A percentile compares a stretch with the other conserved stretches of the same genome.
Conservation (phyloP, 2,113 vertebrate species). For the Gracilinanus agilis region DNA sequence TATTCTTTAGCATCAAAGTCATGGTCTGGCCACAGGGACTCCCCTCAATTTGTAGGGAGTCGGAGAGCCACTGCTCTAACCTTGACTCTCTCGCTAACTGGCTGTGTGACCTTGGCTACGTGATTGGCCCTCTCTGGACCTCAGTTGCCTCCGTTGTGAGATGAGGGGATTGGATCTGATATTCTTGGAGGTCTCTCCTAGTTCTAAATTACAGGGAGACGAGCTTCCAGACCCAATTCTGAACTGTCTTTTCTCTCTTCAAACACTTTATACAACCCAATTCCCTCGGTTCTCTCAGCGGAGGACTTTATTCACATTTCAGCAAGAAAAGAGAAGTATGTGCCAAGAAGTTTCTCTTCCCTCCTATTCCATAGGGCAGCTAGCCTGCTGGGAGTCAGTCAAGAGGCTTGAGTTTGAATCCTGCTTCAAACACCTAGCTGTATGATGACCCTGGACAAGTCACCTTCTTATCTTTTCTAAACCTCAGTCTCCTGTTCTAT, state of each 20-base stretch:
- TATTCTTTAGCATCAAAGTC: not conserved
- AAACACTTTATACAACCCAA: not conserved
- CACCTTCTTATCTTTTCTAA: not conserved
- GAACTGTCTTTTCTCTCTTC: not conserved
- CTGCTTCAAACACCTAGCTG: not conserved
- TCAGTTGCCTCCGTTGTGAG: not conserved
- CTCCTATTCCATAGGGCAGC: not conserved
- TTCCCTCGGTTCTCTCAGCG: not conserved
- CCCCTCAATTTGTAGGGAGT: not conserved
- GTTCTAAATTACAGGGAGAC: not conserved
- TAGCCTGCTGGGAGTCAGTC: not conserved
- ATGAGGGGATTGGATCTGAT: not conserved
- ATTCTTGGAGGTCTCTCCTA: not conserved
- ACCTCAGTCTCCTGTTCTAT: not conserved
- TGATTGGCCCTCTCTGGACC: not conserved
- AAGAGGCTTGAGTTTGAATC: not conserved
- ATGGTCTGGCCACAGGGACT: not conserved
- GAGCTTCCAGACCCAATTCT: not conserved
- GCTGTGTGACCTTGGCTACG: not conserved
- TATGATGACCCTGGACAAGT: not conserved
- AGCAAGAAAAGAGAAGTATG: not conserved
- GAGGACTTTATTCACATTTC: not conserved
- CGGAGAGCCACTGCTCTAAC: not conserved
- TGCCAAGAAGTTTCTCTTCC: not conserved
- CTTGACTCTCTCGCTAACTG: not conserved